These are phyloP conservation scores for Rotaria sp. DNA, from an alignment of 2,888 invertebrate species.

Conservation along the genomic window DNA sequence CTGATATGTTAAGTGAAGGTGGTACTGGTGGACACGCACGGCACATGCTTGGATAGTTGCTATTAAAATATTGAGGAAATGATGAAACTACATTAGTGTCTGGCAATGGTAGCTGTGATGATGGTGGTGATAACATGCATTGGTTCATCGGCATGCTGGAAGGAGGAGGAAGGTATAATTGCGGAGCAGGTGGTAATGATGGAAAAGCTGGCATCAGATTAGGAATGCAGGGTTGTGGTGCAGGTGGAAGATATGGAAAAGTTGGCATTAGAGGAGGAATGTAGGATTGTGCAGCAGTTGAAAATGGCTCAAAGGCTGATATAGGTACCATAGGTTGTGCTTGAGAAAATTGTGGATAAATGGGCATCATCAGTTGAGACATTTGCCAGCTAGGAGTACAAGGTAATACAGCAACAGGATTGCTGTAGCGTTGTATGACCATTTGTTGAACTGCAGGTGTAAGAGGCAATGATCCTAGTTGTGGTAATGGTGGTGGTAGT, in stretches of 20 bases:
- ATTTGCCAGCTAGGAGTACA: neutral
- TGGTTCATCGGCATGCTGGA: neutral
- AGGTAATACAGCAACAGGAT: conserved; percentile 19
- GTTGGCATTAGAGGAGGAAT: neutral
- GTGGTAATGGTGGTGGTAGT: conserved; percentile 17
- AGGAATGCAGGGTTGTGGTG: neutral
- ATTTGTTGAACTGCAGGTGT: conserved; percentile 17
- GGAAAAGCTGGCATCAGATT: too few relatives aligned
- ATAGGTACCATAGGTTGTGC: neutral
- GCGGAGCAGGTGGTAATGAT: neutral
- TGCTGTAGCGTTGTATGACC: neutral
- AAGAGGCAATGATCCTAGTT: neutral
- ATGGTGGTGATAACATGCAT: neutral
- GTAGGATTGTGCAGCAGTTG: neutral
- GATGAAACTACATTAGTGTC: neutral
- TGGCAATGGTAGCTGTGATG: too few relatives aligned
- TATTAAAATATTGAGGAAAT: neutral
- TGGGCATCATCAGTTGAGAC: neutral
- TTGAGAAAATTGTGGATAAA: neutral
- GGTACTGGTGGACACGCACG: conserved; percentile 23
- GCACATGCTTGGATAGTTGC: neutral
- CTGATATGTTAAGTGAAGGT: neutral
- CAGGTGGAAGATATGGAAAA: neutral
- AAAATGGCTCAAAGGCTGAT: neutral
- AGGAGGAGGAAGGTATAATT: neutral